Evolutionary conservation across 2,888 invertebrate species (phyloP), one percentile per base, ranked within the genome.

Genomic region (Pedicia rivosa): DNA sequence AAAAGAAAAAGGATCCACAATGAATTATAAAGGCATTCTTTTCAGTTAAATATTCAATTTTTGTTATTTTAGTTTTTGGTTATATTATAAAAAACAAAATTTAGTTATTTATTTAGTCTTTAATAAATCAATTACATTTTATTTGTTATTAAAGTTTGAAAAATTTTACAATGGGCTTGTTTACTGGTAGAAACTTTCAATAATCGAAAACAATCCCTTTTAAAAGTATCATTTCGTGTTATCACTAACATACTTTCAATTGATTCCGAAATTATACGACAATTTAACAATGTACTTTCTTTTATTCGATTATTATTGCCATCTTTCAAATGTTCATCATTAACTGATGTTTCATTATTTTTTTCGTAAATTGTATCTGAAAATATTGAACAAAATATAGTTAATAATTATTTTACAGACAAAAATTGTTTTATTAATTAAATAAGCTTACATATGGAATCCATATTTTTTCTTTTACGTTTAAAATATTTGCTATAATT

Each of bases 1-100:
- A 48, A 40, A 42, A 45, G 5, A 44, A 46, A 26, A 43, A 42
- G 36, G 37, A 29, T 28, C 30, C 31, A n/a, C 35, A 35, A 25
- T 25, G 25, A 25, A 25, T 17, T 25, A 6, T 35, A 35, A 15
- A 6, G 2, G 10, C 15, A 17, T 7, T 26, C 6, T 12, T 25
- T 16, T 2, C 6, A 26, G 7, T 26, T 20, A 25, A 24, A 25
- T 35, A 35, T 26, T 17, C 25, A 25, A 26, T 25, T 35, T 25
- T n/a, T 4, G 10, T 26, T 26, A 13, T n/a, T 27, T 13, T 27
- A 12, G 12, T 12, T 13, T 7, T 12, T 12, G 3, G n/a, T 5
- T 10, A 24, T 24, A 4, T 3, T 5, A 3, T 10, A 24, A n/a
- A 24, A 24, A 24, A 20, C 5, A 20, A 20, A 6, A 20, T 20